A percentile compares a stretch with the other conserved stretches of the same genome.
Evolutionary conservation across 2,888 invertebrate genomes (phyloP).

Genomic region (Phengaris arion): DNA sequence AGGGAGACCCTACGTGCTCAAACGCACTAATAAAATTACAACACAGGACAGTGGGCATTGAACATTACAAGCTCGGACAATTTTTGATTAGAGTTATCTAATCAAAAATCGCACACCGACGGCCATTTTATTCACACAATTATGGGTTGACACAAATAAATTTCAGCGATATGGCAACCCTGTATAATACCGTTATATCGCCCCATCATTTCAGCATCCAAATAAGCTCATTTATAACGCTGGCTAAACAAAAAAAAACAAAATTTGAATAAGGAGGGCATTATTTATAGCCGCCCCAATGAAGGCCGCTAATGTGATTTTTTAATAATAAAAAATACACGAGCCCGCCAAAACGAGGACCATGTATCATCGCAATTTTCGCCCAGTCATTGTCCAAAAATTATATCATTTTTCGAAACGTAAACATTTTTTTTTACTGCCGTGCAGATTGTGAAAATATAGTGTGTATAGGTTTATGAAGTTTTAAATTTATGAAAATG

Average conservation of each 20-base stretch:
- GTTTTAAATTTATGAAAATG: background rate
- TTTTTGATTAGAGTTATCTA: background rate
- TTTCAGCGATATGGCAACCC: slow-evolving; percentile 15
- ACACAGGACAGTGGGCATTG: background rate
- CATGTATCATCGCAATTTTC: slow-evolving; percentile 78
- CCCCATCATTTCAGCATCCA: slow-evolving; percentile 74
- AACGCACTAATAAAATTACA: background rate
- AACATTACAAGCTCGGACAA: background rate
- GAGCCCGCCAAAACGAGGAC: slow-evolving; percentile 73
- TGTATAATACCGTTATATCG: slow-evolving; percentile 51
- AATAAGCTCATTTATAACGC: slow-evolving; percentile 79
- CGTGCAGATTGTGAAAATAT: background rate
- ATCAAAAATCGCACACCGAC: background rate
- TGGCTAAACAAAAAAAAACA: slow-evolving; percentile 77
- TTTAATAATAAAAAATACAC: slow-evolving; percentile 75
- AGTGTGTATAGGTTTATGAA: background rate
- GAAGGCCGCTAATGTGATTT: slow-evolving; percentile 80
- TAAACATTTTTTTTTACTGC: slow-evolving; percentile 13
- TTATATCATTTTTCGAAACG: slow-evolving; percentile 52
- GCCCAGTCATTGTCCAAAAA: slow-evolving; percentile 76
- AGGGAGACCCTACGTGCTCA: too few species aligned
- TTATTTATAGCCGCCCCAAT: slow-evolving; percentile 80
- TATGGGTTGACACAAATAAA: slow-evolving; percentile 21
- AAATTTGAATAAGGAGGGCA: slow-evolving; percentile 80
- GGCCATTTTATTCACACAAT: slow-evolving; percentile 7